Percentiles rank a stretch among this genome's conserved stretches.
Conservation (phyloP, 2,888 invertebrate genomes). For the Zaprionus bogoriensis region DNA sequence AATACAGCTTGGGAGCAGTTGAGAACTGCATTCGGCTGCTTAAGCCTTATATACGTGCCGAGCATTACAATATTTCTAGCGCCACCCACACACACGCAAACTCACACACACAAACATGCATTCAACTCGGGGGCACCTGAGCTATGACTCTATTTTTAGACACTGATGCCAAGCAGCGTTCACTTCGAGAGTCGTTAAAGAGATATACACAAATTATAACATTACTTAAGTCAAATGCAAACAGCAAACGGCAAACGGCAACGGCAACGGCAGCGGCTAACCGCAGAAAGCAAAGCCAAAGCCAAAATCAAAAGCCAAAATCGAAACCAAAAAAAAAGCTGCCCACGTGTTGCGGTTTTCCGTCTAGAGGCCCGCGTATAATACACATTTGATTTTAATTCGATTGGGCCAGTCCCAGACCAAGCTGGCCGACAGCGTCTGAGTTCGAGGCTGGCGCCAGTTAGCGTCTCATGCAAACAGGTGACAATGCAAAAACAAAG, state of each 20-base stretch:
- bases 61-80: conserved; percentile 4
- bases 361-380: conserved; percentile 19
- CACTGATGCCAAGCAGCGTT: conserved; percentile 65
- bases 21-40: conserved; percentile 19
- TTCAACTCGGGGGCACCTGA: conserved; percentile 47
- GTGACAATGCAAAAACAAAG: conserved; percentile 57
- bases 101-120: conserved; percentile 6
- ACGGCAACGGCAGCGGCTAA: conserved; percentile 12
- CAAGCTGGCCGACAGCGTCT: conserved; percentile 16
- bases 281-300: conserved; percentile 16
- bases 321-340: conserved; percentile 27
- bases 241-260: conserved; percentile 28
- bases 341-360: conserved; percentile 56
- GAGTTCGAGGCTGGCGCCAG: conserved; percentile 62
- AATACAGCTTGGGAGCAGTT: conserved; percentile 7
- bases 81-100: conserved; percentile 27
- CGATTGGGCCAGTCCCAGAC: conserved; percentile 40
- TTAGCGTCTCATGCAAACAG: conserved; percentile 40
- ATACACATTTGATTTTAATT: conserved; percentile 52
- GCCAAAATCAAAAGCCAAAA: conserved; percentile 26
- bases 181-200: conserved; percentile 65
- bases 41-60: too few species aligned
- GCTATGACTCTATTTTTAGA: conserved; percentile 70
- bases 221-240: conserved; percentile 63
- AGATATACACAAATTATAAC: conserved; percentile 70